These are phyloP conservation scores for Apteryx owenii DNA, from an alignment of 2,113 vertebrate species.

Conservation along the genomic window DNA sequence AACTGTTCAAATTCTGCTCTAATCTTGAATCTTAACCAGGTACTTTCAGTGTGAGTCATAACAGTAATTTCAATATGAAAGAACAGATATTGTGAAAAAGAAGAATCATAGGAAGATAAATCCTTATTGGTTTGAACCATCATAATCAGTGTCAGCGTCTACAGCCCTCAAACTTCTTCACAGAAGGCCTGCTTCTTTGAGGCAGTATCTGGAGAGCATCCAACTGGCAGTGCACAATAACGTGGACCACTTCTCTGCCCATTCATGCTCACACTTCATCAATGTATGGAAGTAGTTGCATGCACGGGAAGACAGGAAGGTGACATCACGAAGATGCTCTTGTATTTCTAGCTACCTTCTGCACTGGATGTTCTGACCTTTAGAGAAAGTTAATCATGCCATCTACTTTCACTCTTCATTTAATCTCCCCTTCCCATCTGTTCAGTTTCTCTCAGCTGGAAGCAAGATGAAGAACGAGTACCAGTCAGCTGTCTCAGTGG, in stretches of 20 bases:
- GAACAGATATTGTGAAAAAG: neutral
- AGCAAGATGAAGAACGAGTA: slow-evolving; percentile 61
- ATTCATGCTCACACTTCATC: neutral
- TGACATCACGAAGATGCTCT: slow-evolving; percentile 11
- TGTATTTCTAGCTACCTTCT: slow-evolving; percentile 49
- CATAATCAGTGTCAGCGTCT: neutral
- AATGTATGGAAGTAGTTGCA: neutral
- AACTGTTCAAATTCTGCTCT: neutral
- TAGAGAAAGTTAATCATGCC: slow-evolving; percentile 67
- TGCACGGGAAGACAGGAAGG: neutral
- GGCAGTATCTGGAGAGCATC: neutral
- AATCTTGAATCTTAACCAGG: neutral
- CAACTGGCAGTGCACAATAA: neutral
- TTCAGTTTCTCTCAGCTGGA: slow-evolving; percentile 65
- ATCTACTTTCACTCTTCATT: slow-evolving; percentile 69
- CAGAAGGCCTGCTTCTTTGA: neutral
- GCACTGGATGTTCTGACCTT: slow-evolving; percentile 61
- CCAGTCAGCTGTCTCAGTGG: slow-evolving; percentile 59
- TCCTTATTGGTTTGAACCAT: neutral
- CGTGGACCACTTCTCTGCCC: neutral
- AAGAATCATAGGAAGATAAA: neutral
- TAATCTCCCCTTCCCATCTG: slow-evolving; percentile 67
- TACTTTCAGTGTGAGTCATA: neutral
- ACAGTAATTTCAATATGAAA: neutral
- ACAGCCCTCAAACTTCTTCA: neutral